Evolutionary conservation across 2,113 vertebrate genomes (phyloP), one percentile per base, ranked within the genome.

Genomic region (Herpetotheres cachinnans): DNA sequence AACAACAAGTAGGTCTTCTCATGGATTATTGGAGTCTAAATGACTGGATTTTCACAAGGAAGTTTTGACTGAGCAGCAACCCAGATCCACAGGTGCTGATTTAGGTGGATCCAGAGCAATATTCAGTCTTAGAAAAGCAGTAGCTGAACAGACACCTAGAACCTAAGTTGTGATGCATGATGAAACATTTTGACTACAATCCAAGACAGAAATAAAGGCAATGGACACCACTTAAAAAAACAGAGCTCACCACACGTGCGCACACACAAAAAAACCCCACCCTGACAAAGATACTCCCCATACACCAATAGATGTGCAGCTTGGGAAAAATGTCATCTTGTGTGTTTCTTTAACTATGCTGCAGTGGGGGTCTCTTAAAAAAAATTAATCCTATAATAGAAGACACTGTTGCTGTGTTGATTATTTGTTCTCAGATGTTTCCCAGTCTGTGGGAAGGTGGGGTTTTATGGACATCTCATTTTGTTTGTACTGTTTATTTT

Each of bases 371-470:
- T 5, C 30, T 9, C 13, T 3, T 42, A 1, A 12, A 34, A 22
- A 22, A 44, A 20, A 27, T 3, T 1, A 25, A 42, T 10, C 4
- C 44, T 14, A 0, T 30, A 16, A 10, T 2, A 27, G 36, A 36
- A 42, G 38, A 4, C 19, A 3, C 65, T 32, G 21, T 5, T 30
- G 38, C 32, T 34, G 25, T 44, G 32, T 16, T 17, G 44, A 6
- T 19, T 2, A 10, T 29, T 69, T 24, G 3, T 69, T 46, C 63
- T 47, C 58, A 17, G 40, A 14, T 26, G 22, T 40, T 74, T 14
- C 44, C 59, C 20, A 4, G 65, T 5, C 32, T 29, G n/a, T 13
- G 62, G 46, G 26, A 27, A 47, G 54, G 55, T n/a, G 38, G 89
- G 30, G 73, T 21, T 71, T 79, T 65, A 26, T 19, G 27, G 36